Percentiles rank a stretch among this genome's conserved stretches.
phyloP scores from a whole-genome alignment of 1,140 invertebrate genomes.

The Chymomyza costata region DNA sequence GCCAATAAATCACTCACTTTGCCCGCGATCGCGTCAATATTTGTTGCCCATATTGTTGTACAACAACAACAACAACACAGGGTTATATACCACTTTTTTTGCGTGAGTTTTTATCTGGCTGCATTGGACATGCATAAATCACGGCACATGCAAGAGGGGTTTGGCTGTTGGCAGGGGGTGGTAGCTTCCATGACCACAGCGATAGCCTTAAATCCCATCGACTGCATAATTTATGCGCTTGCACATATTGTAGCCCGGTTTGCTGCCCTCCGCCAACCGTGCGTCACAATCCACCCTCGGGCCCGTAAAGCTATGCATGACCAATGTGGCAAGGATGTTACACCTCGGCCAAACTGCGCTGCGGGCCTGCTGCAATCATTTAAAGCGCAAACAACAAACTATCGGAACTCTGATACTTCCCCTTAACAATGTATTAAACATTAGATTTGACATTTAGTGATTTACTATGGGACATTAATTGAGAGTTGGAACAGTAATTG shows the following conservation, averaged over 20 bases:
- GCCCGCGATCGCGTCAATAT: constrained; percentile 59
- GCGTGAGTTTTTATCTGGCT: constrained; percentile 58
- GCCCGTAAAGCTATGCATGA: constrained; percentile 57
- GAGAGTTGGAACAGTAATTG: no score
- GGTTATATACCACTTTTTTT: no score
- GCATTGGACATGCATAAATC: constrained; percentile 56
- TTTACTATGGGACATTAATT: no score
- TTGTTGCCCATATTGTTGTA: no score
- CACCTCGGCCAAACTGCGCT: background rate
- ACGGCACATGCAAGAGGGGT: constrained; percentile 26
- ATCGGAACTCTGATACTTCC: no score
- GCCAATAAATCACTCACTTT: constrained; percentile 60
- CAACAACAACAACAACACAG: no score
- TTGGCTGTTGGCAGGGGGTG: constrained; percentile 1
- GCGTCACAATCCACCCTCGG: no score
- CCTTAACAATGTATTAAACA: no score
- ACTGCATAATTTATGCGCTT: constrained; percentile 56
- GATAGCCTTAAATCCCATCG: constrained; percentile 52
- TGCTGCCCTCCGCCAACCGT: no score
- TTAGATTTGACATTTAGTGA: no score
- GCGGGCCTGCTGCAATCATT: no score
- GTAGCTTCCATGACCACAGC: constrained; percentile 43
- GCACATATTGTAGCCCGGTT: constrained; percentile 21
- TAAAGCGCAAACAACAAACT: no score
- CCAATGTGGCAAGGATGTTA: constrained; percentile 30